A percentile compares a stretch with the other conserved stretches of the same genome.
Conservation (phyloP, 2,888 invertebrate species). For the Pristionchus arcanus region DNA sequence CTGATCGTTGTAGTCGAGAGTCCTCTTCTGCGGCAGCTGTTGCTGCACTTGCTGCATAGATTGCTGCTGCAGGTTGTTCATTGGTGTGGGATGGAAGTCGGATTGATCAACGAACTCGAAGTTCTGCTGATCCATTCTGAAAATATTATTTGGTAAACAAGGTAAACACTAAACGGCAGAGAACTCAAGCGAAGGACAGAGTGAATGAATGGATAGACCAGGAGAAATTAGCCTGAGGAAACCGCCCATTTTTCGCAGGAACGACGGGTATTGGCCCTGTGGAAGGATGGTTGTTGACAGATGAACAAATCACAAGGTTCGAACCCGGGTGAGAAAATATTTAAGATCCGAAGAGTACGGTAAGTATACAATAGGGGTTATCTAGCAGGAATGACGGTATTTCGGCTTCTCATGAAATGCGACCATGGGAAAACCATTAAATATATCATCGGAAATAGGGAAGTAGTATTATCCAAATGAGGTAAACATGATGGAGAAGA, state of each 20-base stretch:
- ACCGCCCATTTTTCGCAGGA: background rate
- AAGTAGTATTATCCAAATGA: too few species aligned
- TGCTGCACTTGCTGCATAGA: conserved; percentile 1
- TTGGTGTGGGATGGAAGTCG: background rate
- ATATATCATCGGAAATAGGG: too few species aligned
- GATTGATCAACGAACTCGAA: background rate
- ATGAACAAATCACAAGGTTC: background rate
- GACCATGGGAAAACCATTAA: too few species aligned
- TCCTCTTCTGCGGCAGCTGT: background rate
- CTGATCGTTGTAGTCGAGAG: background rate
- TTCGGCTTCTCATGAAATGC: background rate
- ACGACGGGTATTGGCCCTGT: background rate
- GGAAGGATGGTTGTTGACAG: background rate
- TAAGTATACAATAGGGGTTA: background rate
- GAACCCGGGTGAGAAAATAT: too few species aligned
- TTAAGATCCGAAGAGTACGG: background rate
- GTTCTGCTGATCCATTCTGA: background rate
- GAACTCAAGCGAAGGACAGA: background rate
- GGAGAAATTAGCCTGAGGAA: background rate
- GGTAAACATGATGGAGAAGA: too few species aligned
- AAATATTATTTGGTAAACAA: background rate
- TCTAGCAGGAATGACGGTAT: background rate
- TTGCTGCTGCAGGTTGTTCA: too few species aligned
- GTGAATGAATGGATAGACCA: background rate
- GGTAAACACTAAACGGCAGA: background rate